Base-by-base conservation (phyloP, 2,797 vertebrate genomes). In the Carapus acus region DNA sequence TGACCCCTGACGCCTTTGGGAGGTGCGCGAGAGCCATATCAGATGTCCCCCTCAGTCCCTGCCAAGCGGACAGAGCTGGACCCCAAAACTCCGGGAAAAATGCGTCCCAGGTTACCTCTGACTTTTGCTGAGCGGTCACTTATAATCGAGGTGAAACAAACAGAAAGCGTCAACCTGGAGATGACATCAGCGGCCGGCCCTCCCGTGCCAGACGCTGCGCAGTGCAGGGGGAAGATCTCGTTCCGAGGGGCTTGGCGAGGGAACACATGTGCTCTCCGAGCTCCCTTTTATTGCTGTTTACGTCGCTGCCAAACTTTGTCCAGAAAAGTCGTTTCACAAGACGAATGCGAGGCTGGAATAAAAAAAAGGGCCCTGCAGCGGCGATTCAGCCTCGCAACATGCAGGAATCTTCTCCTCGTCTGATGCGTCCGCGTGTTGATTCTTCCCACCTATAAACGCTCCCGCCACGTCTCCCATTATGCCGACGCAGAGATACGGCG, bases 231-330 rank as follows among this genome's bases (percentile, higher is more conserved):
- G 67, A 69, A 77, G 77, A 77, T 70, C 59, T 66, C 68, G 74
- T 69, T 78, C 65, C 56, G 65, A 66, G n/a, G n/a, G 67, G 54
- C 77, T 86, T 86, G 80, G 83, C 83, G 81, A 62, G 53, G 48
- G 67, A 54, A 61, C n/a, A 36, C 61, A 51, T 75, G 74, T 73
- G 57, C 70, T 58, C 75, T 76, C 72, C 64, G n/a, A 75, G 71
- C 79, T 65, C 73, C 63, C 74, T 64, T 84, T 85, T 78, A 86
- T 80, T 83, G 75, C 71, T 58, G 57, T 84, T 80, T 81, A 80
- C 76, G 67, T 61, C 75, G 69, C 73, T 80, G 78, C 76, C 81
- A 82, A 79, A 68, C 66, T 65, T 77, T 79, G 76, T 82, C 63
- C 61, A 74, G 78, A 67, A 73, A 57, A 66, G 78, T 78, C 76